Base-by-base conservation (phyloP, 2,888 invertebrate species). In the Coelinius sp. region DNA sequence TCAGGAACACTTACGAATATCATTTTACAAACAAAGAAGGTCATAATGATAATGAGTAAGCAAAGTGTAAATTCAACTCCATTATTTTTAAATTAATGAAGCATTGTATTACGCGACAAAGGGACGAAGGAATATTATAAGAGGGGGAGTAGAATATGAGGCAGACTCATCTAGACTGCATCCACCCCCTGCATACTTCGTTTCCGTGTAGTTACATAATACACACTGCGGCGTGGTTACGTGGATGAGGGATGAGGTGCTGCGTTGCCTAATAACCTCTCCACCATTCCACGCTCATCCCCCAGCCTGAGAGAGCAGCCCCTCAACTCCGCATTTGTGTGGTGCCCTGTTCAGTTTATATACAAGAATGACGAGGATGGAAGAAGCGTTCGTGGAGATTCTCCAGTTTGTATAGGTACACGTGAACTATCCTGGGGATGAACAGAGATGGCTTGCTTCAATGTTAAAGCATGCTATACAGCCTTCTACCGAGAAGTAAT, bases 121-220 rank as follows among this genome's bases (percentile, higher is more conserved):
- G 14, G 49, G 49, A 25, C 38, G 59, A 59, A 59, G 53, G 65
- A 27, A 31, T 49, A 71, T 52, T 24, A 56, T 12, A 8, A 52
- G 31, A 53, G 63, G 35, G 31, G 14, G 46, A 14, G 20, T n/a
- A 46, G 64, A 64, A 56, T 25, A 46, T 38, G 67, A 52, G 64
- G 56, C 22, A 27, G 64, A 63, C 70, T 75, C 75, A 75, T 75
- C 76, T 70, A 76, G 73, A 70, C 75, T 78, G 73, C 77, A 76
- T 76, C 73, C 73, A 75, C 73, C 76, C 76, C 74, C 80, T 79
- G 77, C 81, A 78, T 80, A 83, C 82, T 86, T 86, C 85, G 86
- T 86, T 87, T 86, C 84, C 84, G 83, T 85, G 86, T 84, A 85
- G 86, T 86, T 87, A 86, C 86, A 87, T 87, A 87, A 87, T 87